Evolutionary conservation across 2,888 invertebrate genomes (phyloP), one percentile per base, ranked within the genome.

Genomic region (Polietes domitor): DNA sequence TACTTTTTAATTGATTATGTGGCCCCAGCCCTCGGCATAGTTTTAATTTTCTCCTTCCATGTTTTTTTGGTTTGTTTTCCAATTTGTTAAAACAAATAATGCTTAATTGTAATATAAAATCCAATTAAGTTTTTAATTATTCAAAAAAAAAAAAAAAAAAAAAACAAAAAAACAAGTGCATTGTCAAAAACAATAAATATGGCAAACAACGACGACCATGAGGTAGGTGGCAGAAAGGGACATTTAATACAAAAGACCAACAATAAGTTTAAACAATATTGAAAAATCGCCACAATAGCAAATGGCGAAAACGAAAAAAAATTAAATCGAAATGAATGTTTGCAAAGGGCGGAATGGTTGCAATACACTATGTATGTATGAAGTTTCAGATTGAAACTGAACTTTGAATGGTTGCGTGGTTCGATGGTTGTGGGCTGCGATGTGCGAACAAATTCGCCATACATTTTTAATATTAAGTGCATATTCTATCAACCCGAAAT

Each of bases 121-220:
- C 53, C 74, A 81, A 80, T 72, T 75, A 78, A 84, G 26, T 75
- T 80, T 80, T 83, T 77, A 77, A 74, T 74, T 83, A 83, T 74
- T 76, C 43, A 76, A 77, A 84, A 72, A n/a, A n/a, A n/a, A n/a
- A n/a, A n/a, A n/a, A n/a, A n/a, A n/a, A n/a, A n/a, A n/a, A n/a
- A n/a, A 21, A 65, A 79, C 32, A 37, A 61, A 24, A 50, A 63
- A 65, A 65, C 58, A 41, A 53, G 26, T 70, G 68, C 32, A 78
- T 73, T 80, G 63, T 70, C 77, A 75, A 85, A 76, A 75, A 70
- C 75, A 78, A 83, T 55, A 85, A 78, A 19, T 76, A 74, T 41
- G 61, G 17, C 17, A 68, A 50, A 19, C 7, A 70, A 28, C 28
- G 50, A 70, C n/a, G 37, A 3, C 32, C 4, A 3, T 10, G 12